Conservation (phyloP, 2,888 invertebrate species). For the Capitulum mitella region DNA sequence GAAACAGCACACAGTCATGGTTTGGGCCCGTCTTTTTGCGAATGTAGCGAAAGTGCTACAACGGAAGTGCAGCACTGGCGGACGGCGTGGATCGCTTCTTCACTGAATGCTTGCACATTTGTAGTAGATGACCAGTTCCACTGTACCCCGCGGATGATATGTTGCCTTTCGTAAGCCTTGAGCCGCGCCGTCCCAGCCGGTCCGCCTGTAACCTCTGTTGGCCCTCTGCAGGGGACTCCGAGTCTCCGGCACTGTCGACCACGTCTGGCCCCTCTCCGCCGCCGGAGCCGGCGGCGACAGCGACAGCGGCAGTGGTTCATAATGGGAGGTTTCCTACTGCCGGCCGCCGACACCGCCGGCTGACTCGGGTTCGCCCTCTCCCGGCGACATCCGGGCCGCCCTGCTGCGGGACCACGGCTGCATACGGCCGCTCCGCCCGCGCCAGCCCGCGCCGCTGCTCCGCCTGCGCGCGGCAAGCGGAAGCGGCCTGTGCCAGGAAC, state of each 20-base stretch:
- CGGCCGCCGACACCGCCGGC: background rate
- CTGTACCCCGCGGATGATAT: too few species aligned
- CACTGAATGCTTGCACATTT: too few species aligned
- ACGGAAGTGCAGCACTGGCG: too few species aligned
- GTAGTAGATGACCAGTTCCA: too few species aligned
- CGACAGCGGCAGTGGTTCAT: background rate
- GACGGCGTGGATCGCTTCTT: too few species aligned
- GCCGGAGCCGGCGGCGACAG: background rate
- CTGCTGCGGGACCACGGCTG: conserved; percentile 28
- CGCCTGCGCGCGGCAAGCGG: background rate
- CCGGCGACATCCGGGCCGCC: background rate
- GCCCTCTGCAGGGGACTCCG: background rate
- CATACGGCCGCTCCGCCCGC: background rate
- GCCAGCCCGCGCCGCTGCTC: background rate
- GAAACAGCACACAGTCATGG: too few species aligned
- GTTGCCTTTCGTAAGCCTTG: too few species aligned
- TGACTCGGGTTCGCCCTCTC: background rate
- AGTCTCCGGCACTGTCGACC: background rate
- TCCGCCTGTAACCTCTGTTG: too few species aligned
- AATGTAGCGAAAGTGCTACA: too few species aligned
- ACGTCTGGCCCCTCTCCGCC: background rate
- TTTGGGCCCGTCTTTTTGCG: too few species aligned
- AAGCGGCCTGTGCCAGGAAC: background rate
- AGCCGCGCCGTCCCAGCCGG: too few species aligned
- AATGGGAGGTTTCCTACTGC: background rate